These are phyloP conservation scores for Meriones unguiculatus DNA, from an alignment of 2,113 vertebrate species.

Conservation along the genomic window DNA sequence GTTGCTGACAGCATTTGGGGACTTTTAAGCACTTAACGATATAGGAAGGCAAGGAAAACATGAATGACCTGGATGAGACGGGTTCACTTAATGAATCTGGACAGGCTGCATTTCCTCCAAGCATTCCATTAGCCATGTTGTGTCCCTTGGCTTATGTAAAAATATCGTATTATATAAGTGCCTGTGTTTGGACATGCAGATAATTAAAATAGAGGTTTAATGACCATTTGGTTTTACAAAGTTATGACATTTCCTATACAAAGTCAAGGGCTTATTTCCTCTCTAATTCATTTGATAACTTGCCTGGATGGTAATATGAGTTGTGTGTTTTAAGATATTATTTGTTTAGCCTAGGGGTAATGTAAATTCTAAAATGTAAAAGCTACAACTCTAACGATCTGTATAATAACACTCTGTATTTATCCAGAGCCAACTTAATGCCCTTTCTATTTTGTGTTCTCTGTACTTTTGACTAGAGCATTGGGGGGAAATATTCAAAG, in stretches of 20 bases:
- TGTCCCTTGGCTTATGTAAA: constrained; percentile 70
- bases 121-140: constrained; percentile 62
- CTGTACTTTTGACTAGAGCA: constrained; percentile 42
- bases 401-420: constrained; percentile 68
- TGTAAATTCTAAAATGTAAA: constrained; percentile 77
- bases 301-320: constrained; percentile 66
- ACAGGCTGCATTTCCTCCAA: constrained; percentile 72
- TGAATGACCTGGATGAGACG: constrained; percentile 32
- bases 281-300: constrained; percentile 71
- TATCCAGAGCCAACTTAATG: constrained; percentile 57
- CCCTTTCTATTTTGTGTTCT: constrained; percentile 63
- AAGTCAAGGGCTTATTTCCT: constrained; percentile 71
- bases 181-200: constrained; percentile 70
- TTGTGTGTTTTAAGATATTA: constrained; percentile 75
- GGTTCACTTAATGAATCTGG: constrained; percentile 71
- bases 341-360: constrained; percentile 77
- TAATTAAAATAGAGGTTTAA: constrained; percentile 78
- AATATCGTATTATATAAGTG: constrained; percentile 76
- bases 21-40: constrained; percentile 52
- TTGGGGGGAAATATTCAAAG: constrained; percentile 41
- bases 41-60: constrained; percentile 15
- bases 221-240: constrained; percentile 72
- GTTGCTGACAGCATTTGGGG: not conserved
- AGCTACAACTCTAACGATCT: constrained; percentile 69
- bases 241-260: constrained; percentile 77